A percentile compares a stretch with the other conserved stretches of the same genome.
phyloP scores from a whole-genome alignment of 2,113 vertebrate genomes.

The Anhinga rufa region DNA sequence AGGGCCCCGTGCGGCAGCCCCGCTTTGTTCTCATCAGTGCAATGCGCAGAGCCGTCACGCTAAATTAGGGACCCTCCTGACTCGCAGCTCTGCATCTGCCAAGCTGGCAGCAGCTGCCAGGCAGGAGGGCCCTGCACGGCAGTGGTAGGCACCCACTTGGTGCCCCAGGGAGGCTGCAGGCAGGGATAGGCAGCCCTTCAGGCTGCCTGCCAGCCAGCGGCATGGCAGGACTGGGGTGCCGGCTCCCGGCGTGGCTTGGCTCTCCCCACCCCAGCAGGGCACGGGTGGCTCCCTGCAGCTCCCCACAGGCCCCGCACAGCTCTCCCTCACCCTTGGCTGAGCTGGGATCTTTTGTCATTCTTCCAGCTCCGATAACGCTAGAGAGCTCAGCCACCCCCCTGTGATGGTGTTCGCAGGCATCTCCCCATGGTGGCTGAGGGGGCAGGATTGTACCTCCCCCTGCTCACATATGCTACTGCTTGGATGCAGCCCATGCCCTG shows the following conservation, averaged over 20 bases:
- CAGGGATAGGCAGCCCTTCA: background rate
- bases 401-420: fast-evolving
- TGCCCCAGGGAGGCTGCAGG: background rate
- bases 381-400: background rate
- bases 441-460: background rate
- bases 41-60: background rate
- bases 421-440: background rate
- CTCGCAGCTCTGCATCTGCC: background rate
- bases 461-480: fast-evolving
- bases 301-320: background rate
- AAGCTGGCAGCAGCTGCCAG: background rate
- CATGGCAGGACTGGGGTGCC: fast-evolving
- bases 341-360: background rate
- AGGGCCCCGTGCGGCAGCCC: background rate
- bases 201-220: background rate
- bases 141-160: fast-evolving
- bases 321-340: background rate
- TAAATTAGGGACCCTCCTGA: background rate
- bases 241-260: fast-evolving
- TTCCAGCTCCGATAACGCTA: background rate
- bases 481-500: background rate
- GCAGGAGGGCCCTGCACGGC: background rate
- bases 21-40: slow-evolving; percentile 19
- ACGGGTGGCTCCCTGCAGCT: fast-evolving
- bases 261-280: background rate